Evolutionary conservation across 2,888 invertebrate genomes (phyloP), one percentile per base, ranked within the genome.

Genomic region (Rambutsinella grinnellia): DNA sequence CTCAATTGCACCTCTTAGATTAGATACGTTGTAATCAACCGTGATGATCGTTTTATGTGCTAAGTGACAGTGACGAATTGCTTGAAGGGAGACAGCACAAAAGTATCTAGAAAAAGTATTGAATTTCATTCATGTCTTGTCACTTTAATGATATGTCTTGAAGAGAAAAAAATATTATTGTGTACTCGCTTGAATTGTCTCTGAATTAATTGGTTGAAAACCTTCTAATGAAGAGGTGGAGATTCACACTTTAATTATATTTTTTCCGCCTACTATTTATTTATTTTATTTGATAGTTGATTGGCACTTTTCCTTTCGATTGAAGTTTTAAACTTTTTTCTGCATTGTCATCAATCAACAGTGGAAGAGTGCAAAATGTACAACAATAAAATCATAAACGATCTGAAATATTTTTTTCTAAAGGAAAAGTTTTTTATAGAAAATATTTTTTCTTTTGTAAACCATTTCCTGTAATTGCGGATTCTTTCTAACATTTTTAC

Each of bases 241-340:
- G 36, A 36, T 36, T 36, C 36, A 36, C 36, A 36, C 13, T 36
- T 36, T 36, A 36, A 36, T 36, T 36, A 36, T 36, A 36, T 36
- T 8, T 36, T 36, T 36, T 36, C 36, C 36, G 36, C 36, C 36
- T 36, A 13, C 36, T 36, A 36, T 36, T 36, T 36, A 36, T n/a
- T n/a, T n/a, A n/a, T n/a, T n/a, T n/a, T n/a, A 36, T 8, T 36
- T 36, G 6, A 8, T 36, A 36, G 13, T 36, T 36, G 6, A 13
- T 58, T 17, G 58, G 17, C 58, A 58, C 58, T 58, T 58, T 58
- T 58, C 58, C 58, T 58, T 58, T 58, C 36, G 27, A 27, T 27
- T 21, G 24, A 26, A 36, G n/a, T 36, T 36, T 36, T 13, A 36
- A 13, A 36, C 36, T n/a, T n/a, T n/a, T 36, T 5, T 5, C 36